A percentile compares a stretch with the other conserved stretches of the same genome.
Evolutionary conservation across 2,888 invertebrate species (phyloP).

Genomic region (Halictus quadricinctus): DNA sequence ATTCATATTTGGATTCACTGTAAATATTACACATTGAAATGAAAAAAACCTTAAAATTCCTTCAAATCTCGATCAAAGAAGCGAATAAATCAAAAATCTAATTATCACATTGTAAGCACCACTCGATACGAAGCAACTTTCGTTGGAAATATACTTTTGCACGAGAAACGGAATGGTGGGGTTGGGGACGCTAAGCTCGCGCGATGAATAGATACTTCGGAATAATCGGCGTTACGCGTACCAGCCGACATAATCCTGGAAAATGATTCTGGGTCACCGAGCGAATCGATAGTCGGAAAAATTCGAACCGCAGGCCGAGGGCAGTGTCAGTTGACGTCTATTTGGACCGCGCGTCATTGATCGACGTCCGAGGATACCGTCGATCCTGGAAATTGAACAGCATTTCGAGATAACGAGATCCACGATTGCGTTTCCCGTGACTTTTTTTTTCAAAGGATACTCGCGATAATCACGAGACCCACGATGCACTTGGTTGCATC

Average conservation of each 20-base stretch:
- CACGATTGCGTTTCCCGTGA: conserved; percentile 12
- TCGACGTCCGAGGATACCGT: conserved; percentile 15
- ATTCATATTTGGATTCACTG: no score
- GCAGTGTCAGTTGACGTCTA: not conserved
- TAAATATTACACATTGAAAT: no score
- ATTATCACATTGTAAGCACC: no score
- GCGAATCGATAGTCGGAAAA: conserved; percentile 54
- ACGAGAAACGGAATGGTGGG: not conserved
- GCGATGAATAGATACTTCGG: conserved; percentile 22
- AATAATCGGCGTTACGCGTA: not conserved
- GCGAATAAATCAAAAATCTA: no score
- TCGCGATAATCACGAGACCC: conserved; percentile 3
- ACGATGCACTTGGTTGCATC: conserved; percentile 4
- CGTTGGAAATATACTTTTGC: not conserved
- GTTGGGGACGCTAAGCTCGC: not conserved
- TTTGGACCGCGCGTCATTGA: conserved; percentile 7
- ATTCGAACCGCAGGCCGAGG: conserved; percentile 22
- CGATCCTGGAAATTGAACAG: not conserved
- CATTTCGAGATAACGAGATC: conserved; percentile 26
- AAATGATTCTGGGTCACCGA: conserved; percentile 22
- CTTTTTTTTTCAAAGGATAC: conserved; percentile 21
- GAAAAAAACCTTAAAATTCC: no score
- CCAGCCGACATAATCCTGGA: not conserved
- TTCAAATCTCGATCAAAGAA: no score
- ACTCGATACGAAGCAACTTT: no score